Conservation (phyloP, 2,888 invertebrate genomes). For the Octonoba sinensis region DNA sequence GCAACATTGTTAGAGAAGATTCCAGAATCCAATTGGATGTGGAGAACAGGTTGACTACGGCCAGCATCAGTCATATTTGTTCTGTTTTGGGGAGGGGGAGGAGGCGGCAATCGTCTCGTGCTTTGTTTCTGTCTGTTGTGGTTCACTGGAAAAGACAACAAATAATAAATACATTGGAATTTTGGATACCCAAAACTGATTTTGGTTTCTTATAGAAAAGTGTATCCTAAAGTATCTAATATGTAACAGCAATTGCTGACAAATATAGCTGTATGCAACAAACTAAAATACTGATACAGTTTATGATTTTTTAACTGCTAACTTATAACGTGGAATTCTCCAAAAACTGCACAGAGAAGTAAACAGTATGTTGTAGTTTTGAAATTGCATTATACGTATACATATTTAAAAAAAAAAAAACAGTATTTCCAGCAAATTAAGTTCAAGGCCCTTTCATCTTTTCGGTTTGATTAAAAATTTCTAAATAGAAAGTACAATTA, state of each 20-base stretch:
- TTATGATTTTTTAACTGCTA: too few species aligned
- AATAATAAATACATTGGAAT: background rate
- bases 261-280: background rate
- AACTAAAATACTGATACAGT: too few species aligned
- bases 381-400: too few species aligned
- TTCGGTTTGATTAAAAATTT: too few species aligned
- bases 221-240: background rate
- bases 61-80: background rate
- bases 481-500: too few species aligned
- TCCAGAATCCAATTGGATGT: slow-evolving; percentile 53
- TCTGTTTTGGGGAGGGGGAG: slow-evolving; percentile 45
- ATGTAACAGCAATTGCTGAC: background rate
- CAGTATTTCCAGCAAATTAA: too few species aligned
- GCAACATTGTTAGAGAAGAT: slow-evolving; percentile 50
- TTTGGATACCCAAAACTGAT: background rate
- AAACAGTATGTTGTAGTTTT: too few species aligned
- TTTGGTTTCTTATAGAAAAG: background rate
- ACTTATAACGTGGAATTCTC: too few species aligned
- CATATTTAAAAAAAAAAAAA: too few species aligned
- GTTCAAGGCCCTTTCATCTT: too few species aligned
- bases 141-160: slow-evolving; percentile 14
- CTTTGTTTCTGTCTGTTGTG: slow-evolving; percentile 53
- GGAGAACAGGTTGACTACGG: slow-evolving; percentile 23
- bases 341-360: too few species aligned
- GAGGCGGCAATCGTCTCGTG: slow-evolving; percentile 49